Base-by-base conservation (phyloP, 2,888 invertebrate species). In the Diogma glabrata region DNA sequence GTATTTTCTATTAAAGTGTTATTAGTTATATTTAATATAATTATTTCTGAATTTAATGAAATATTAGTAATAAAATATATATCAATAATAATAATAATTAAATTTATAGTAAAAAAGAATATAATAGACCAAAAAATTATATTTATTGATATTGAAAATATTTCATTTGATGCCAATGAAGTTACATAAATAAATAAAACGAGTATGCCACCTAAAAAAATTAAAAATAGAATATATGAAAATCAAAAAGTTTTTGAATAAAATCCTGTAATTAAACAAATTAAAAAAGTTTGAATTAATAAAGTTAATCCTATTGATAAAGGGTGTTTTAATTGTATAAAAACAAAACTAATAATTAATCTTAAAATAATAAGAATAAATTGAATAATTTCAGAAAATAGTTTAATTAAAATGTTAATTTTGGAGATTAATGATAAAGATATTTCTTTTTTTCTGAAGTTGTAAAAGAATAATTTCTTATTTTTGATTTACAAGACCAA, bases 401-500 rank as follows among this genome's bases (percentile, higher is more conserved):
- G 76, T 79, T 80, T 78, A 73, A 69, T 61, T 57, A 69, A 80
- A 80, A 80, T 78, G 72, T 76, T 78, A 79, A 78, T 79, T 79
- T 80, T 79, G 78, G 77, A 75, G 73, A 78, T 79, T 80, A 78
- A 75, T 63, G 74, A 76, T 72, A 74, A 71, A 72, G 68, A 67
- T 8, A 51, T 60, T 67, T 69, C 14, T 46, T 47, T 47, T 47
- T 47, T 28, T 28, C 28, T 77, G 75, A 75, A 73, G 72, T 74
- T 77, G 76, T 75, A 73, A 76, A 77, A 75, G 67, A 67, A 62
- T n/a, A 51, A 54, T 50, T 58, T 67, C 68, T 74, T 77, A 76
- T 68, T 71, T 74, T 76, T 78, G 77, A 61, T 76, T 79, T 80
- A 81, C 78, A 79, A 80, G 74, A 79, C 74, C 77, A 77, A 75